Evolutionary conservation across 2,888 invertebrate species (phyloP).

Genomic region (Pycnomerus fuliginosus): DNA sequence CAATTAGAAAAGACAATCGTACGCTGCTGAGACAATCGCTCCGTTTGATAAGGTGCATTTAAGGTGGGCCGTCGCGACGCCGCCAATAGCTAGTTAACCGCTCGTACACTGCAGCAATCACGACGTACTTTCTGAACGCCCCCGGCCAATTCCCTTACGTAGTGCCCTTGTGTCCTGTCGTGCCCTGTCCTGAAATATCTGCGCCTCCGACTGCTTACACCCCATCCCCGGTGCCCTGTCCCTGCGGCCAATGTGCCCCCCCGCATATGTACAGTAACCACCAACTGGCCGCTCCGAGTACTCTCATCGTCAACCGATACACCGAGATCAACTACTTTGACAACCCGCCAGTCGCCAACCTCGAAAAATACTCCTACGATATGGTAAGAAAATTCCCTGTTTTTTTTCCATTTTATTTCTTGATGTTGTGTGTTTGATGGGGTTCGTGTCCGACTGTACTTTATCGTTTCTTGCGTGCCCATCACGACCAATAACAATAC

Average conservation of each 20-base stretch:
- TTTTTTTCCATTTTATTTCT: not conserved
- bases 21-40: constrained; percentile 31
- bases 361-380: constrained; percentile 50
- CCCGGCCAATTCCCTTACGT: constrained; percentile 54
- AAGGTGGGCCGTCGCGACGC: constrained; percentile 9
- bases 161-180: constrained; percentile 53
- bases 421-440: constrained; percentile 6
- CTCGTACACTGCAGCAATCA: constrained; percentile 33
- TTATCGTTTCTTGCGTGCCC: constrained; percentile 18
- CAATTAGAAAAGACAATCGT: constrained; percentile 30
- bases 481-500: constrained; percentile 7
- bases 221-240: constrained; percentile 55
- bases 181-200: constrained; percentile 51
- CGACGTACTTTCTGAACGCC: constrained; percentile 55
- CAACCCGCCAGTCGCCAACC: constrained; percentile 41
- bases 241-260: constrained; percentile 60
- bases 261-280: constrained; percentile 51
- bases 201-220: constrained; percentile 47
- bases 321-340: constrained; percentile 55
- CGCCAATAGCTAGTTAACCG: constrained; percentile 8
- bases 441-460: constrained; percentile 12
- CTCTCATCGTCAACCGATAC: constrained; percentile 53
- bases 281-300: constrained; percentile 43
- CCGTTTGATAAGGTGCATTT: constrained; percentile 12
- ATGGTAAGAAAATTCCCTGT: constrained; percentile 46